Percentiles rank a stretch among this genome's conserved stretches.
These are phyloP conservation scores for Camptogramma bilineatum DNA, from an alignment of 2,888 invertebrate genomes.

Conservation along the genomic window DNA sequence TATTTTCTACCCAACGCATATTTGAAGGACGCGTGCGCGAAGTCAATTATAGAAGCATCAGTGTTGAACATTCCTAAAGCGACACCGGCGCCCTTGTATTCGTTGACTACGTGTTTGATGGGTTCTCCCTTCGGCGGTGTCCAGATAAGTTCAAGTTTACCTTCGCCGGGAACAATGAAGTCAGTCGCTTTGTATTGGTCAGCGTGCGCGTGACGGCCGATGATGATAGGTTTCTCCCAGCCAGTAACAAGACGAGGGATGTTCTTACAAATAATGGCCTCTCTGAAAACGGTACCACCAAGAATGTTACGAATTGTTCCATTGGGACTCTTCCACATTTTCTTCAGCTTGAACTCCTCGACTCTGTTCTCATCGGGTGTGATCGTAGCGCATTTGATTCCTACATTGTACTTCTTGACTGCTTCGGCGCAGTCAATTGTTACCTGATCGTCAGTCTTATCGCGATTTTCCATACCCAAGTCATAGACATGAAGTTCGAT, in stretches of 20 bases:
- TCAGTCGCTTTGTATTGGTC: slow-evolving; percentile 99
- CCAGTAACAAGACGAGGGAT: slow-evolving; percentile 97
- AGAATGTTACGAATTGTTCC: slow-evolving; percentile 95
- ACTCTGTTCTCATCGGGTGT: slow-evolving; percentile 99
- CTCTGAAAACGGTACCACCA: slow-evolving; percentile 93
- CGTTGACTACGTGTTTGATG: slow-evolving; percentile 91
- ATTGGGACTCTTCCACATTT: slow-evolving; percentile 97
- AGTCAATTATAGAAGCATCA: slow-evolving; percentile 96
- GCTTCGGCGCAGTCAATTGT: slow-evolving; percentile 99
- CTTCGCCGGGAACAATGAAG: slow-evolving; percentile 96
- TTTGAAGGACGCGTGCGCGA: slow-evolving; percentile 97
- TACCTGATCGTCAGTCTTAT: slow-evolving; percentile 97
- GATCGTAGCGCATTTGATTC: slow-evolving; percentile 99
- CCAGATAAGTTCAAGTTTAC: slow-evolving; percentile 94
- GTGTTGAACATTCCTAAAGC: slow-evolving; percentile 99
- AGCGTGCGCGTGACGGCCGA: slow-evolving; percentile 99
- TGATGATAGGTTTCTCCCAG: slow-evolving; percentile 98
- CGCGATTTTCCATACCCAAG: slow-evolving; percentile 97
- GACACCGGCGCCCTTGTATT: slow-evolving; percentile 95
- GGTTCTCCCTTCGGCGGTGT: slow-evolving; percentile 88
- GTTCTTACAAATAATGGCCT: slow-evolving; percentile 95
- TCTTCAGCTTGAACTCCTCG: slow-evolving; percentile 93
- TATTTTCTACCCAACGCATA: slow-evolving; percentile 94
- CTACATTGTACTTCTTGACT: slow-evolving; percentile 98
- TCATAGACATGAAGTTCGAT: slow-evolving; percentile 97